Evolutionary conservation across 2,113 vertebrate species (phyloP).

Genomic region (Hippopotamus amphibius): DNA sequence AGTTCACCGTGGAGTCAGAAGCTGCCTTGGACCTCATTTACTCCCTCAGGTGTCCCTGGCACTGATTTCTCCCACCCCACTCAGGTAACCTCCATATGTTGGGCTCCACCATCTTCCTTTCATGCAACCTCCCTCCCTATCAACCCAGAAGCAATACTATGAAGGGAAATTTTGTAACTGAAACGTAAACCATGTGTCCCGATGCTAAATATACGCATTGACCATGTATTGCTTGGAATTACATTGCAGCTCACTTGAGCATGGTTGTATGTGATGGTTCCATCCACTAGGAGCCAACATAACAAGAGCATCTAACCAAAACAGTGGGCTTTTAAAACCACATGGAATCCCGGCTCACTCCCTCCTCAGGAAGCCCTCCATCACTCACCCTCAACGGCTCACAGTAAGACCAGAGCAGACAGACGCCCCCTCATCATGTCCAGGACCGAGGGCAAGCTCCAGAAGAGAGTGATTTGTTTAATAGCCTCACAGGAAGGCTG

Average conservation of each 20-base stretch:
- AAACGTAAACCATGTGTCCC: not conserved
- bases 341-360: not conserved
- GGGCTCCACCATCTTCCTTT: not conserved
- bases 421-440: not conserved
- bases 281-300: not conserved
- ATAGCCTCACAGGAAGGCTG: not conserved
- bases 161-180: not conserved
- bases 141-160: not conserved
- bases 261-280: not conserved
- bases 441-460: not conserved
- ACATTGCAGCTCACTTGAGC: not conserved
- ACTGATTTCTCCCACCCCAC: not conserved
- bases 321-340: not conserved
- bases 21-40: not conserved
- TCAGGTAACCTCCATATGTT: not conserved
- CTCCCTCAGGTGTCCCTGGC: not conserved
- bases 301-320: not conserved
- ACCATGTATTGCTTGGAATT: not conserved
- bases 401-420: not conserved
- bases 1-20: not conserved
- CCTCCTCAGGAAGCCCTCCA: not conserved
- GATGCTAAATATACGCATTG: accelerated
- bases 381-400: not conserved
- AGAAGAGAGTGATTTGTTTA: not conserved
- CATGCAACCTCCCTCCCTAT: not conserved